phyloP scores from a whole-genome alignment of 2,797 vertebrate genomes.

The Sciaenops ocellatus region DNA sequence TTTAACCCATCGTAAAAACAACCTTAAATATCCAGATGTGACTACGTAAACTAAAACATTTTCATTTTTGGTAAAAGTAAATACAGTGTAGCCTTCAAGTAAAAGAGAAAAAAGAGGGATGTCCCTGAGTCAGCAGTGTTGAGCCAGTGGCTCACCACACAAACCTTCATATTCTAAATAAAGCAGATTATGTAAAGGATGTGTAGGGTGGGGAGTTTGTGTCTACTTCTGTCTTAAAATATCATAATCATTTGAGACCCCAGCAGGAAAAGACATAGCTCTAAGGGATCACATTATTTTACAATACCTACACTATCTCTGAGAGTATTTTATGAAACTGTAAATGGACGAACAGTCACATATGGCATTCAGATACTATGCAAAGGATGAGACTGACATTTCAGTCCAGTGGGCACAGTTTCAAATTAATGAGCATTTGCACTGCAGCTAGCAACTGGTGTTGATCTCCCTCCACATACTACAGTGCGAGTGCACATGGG shows the following conservation, averaged over 20 bases:
- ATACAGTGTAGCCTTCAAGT: slow-evolving; percentile 25
- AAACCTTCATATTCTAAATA: slow-evolving; percentile 52
- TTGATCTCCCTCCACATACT: slow-evolving; percentile 3
- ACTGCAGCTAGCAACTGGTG: slow-evolving; percentile 6
- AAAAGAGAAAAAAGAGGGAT: slow-evolving; percentile 42
- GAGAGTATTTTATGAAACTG: slow-evolving; percentile 34
- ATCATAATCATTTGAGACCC: slow-evolving; percentile 21
- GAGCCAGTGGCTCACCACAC: slow-evolving; percentile 56
- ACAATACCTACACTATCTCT: slow-evolving; percentile 4
- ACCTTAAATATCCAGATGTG: slow-evolving; percentile 60
- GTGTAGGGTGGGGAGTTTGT: slow-evolving; percentile 36
- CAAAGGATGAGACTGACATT: slow-evolving; percentile 37
- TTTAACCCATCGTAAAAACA: slow-evolving; percentile 57
- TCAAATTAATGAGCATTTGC: slow-evolving; percentile 25
- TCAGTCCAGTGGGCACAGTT: slow-evolving; percentile 30
- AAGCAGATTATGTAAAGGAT: slow-evolving; percentile 38
- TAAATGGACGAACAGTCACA: slow-evolving; percentile 32
- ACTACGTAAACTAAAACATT: slow-evolving; percentile 41
- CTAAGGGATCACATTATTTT: slow-evolving; percentile 17
- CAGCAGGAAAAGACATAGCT: slow-evolving; percentile 19
- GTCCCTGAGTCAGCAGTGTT: slow-evolving; percentile 65
- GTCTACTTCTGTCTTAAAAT: slow-evolving; percentile 31
- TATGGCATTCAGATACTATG: slow-evolving; percentile 32
- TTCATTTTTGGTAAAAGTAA: slow-evolving; percentile 35
- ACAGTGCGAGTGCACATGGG: slow-evolving; percentile 4